phyloP scores from a whole-genome alignment of 2,113 vertebrate species.

The Ceyx margarethae region DNA sequence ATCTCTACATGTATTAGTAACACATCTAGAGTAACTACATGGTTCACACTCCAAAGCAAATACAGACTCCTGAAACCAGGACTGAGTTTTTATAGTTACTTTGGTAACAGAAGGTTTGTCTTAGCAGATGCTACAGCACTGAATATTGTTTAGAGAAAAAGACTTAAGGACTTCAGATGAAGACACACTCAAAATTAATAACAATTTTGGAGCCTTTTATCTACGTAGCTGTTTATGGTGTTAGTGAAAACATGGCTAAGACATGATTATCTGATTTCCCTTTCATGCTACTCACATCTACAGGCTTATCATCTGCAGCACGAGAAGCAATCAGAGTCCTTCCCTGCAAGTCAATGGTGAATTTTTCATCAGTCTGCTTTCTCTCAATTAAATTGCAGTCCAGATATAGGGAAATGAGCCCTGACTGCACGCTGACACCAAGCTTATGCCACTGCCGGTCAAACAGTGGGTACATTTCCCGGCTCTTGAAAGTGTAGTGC shows the following conservation, averaged over 20 bases:
- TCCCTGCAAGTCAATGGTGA: slow-evolving; percentile 78
- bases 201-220: not conserved
- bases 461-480: slow-evolving; percentile 89
- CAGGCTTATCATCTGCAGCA: slow-evolving; percentile 87
- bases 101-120: not conserved
- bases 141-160: not conserved
- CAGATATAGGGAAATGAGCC: slow-evolving; percentile 85
- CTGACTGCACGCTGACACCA: slow-evolving; percentile 82
- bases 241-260: not conserved
- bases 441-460: slow-evolving; percentile 97
- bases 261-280: not conserved
- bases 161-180: not conserved
- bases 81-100: not conserved
- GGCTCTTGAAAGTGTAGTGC: slow-evolving; percentile 88
- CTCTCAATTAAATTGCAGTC: slow-evolving; percentile 91
- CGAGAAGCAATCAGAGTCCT: slow-evolving; percentile 85
- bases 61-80: not conserved
- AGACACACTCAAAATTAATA: not conserved
- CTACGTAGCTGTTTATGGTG: not conserved
- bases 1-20: not conserved
- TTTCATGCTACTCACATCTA: slow-evolving; percentile 84
- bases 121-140: not conserved
- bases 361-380: slow-evolving; percentile 78
- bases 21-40: accelerated
- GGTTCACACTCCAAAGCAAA: not conserved